These are phyloP conservation scores for Microtus oregoni DNA, from an alignment of 2,113 vertebrate species.

Conservation along the genomic window DNA sequence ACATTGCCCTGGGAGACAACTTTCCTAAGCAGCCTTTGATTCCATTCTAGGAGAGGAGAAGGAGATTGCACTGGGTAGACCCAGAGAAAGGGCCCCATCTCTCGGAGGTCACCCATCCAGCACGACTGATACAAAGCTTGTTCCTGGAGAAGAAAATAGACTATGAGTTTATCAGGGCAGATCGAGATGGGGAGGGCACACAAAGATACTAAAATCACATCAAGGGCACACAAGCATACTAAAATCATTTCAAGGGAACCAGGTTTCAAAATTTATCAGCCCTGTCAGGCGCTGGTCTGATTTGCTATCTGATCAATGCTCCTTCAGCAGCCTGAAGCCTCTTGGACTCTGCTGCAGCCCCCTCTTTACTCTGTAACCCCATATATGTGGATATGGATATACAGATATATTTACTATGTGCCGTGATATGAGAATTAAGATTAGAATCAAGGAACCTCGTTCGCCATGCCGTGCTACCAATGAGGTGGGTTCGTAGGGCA, in stretches of 20 bases:
- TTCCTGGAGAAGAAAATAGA: not conserved
- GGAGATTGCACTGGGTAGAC: not conserved
- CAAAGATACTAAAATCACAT: not conserved
- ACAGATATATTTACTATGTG: too few relatives aligned
- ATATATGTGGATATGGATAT: not conserved
- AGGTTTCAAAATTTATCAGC: not conserved
- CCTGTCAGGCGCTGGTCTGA: not conserved
- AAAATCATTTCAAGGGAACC: not conserved
- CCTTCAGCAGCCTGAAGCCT: not conserved
- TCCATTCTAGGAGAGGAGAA: not conserved
- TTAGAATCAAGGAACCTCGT: not conserved
- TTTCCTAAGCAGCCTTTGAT: too few relatives aligned
- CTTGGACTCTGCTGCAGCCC: not conserved
- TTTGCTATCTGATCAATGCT: not conserved
- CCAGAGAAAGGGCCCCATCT: not conserved
- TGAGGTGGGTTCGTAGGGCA: not conserved
- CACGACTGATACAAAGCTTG: not conserved
- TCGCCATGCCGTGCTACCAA: not conserved
- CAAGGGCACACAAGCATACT: not conserved
- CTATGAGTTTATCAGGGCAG: not conserved
- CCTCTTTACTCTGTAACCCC: not conserved
- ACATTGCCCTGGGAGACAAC: not conserved
- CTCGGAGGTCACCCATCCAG: not conserved
- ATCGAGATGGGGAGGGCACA: not conserved
- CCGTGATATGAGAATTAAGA: not conserved